A percentile compares a stretch with the other conserved stretches of the same genome.
Evolutionary conservation across 2,797 vertebrate species (phyloP).

Genomic region (Danionella dracula): DNA sequence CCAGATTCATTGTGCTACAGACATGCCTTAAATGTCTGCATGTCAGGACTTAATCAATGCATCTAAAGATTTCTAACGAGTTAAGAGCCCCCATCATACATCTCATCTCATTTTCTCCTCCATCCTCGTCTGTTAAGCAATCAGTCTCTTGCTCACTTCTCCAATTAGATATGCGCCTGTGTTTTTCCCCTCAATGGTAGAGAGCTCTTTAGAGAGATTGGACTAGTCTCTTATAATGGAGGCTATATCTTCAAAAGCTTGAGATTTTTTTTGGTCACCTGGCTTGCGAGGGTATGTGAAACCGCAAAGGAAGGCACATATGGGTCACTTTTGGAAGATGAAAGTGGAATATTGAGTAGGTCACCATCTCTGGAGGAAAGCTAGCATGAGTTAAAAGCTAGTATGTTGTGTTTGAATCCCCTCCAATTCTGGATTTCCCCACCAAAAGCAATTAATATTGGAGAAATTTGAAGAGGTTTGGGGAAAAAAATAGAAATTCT

Average conservation of each 20-base stretch:
- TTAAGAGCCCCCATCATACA: constrained; percentile 38
- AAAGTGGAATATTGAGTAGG: constrained; percentile 46
- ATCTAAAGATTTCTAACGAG: constrained; percentile 64
- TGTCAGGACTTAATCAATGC: constrained; percentile 57
- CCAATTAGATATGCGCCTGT: constrained; percentile 36
- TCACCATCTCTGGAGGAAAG: constrained; percentile 35
- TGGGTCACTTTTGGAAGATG: constrained; percentile 47
- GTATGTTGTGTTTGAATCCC: too few species aligned
- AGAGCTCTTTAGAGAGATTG: constrained; percentile 6
- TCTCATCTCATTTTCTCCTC: not conserved
- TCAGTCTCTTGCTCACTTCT: constrained; percentile 37
- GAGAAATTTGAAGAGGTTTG: too few species aligned
- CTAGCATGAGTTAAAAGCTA: not conserved
- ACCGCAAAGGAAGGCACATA: constrained; percentile 50
- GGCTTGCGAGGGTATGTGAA: constrained; percentile 58
- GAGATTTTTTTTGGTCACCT: constrained; percentile 43
- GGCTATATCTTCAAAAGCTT: constrained; percentile 31
- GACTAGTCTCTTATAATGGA: constrained; percentile 18
- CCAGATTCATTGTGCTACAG: constrained; percentile 40
- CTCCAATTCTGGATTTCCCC: too few species aligned
- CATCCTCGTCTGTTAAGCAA: constrained; percentile 37
- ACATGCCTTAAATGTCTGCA: constrained; percentile 45
- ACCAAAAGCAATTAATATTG: too few species aligned
- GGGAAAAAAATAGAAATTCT: too few species aligned
- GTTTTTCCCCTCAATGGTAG: constrained; percentile 3